These are phyloP conservation scores for Sebastes trivittatus DNA, from an alignment of 2,797 vertebrate species.

Conservation along the genomic window DNA sequence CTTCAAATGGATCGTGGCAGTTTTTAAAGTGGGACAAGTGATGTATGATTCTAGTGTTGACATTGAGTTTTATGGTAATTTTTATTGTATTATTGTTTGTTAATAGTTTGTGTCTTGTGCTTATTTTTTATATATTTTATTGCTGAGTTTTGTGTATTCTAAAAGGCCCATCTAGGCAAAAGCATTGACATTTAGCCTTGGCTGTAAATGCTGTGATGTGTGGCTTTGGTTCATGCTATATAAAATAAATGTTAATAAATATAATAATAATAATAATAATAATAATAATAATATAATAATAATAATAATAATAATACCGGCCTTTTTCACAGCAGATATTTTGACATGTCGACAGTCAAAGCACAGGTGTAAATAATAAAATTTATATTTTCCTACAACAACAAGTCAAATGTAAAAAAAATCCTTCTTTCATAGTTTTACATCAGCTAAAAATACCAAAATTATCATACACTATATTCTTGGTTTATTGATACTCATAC, in stretches of 20 bases:
- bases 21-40: not conserved
- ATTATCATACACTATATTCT: not conserved
- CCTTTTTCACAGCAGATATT: not conserved
- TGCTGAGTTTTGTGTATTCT: not conserved
- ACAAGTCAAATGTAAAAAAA: too few relatives aligned
- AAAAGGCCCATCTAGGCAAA: not conserved
- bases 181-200: not conserved
- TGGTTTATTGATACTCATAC: not conserved
- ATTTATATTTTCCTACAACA: too few relatives aligned
- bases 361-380: not conserved
- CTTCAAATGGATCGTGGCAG: not conserved
- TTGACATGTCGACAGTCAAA: not conserved
- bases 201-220: not conserved
- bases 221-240: not conserved
- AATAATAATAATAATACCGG: not conserved
- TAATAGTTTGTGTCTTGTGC: not conserved
- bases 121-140: not conserved
- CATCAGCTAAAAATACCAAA: not conserved
- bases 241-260: not conserved
- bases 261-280: not conserved
- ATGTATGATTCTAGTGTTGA: not conserved
- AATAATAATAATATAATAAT: too few relatives aligned
- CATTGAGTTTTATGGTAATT: not conserved
- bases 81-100: not conserved
- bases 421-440: not conserved